Conservation (phyloP, 2,797 vertebrate species). For the Bufotes viridis region DNA sequence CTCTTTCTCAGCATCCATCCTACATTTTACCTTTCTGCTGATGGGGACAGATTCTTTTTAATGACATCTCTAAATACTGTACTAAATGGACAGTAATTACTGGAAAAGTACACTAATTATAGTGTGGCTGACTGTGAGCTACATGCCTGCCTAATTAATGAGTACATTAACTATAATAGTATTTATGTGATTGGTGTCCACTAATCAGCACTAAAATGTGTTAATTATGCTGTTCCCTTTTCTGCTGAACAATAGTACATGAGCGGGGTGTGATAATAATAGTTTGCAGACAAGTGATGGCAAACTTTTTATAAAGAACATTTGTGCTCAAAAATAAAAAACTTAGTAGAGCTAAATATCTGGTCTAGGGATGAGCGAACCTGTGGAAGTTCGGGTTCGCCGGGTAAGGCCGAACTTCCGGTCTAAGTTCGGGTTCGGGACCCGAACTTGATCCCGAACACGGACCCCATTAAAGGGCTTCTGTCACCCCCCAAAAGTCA, state of each 20-base stretch:
- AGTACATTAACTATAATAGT: slow-evolving; percentile 14
- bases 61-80: neutral
- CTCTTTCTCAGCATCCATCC: neutral
- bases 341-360: neutral
- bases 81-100: slow-evolving; percentile 17
- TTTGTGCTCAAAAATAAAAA: neutral
- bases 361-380: too few species aligned
- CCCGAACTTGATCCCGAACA: too few species aligned
- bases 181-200: slow-evolving; percentile 13
- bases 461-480: too few species aligned
- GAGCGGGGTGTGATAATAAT: neutral
- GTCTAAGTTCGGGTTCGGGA: too few species aligned
- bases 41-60: neutral
- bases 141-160: slow-evolving; percentile 26
- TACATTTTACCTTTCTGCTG: neutral
- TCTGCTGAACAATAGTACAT: neutral
- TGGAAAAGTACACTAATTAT: slow-evolving; percentile 23
- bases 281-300: neutral
- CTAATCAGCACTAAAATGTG: slow-evolving; percentile 11
- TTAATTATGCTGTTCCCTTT: neutral
- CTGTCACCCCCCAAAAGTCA: too few species aligned
- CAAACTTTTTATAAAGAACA: neutral
- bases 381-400: too few species aligned
- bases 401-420: too few species aligned
- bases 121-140: neutral